Conservation (phyloP, 53 echinoderm and acorn worm species). For the Stichopus horrens region DNA sequence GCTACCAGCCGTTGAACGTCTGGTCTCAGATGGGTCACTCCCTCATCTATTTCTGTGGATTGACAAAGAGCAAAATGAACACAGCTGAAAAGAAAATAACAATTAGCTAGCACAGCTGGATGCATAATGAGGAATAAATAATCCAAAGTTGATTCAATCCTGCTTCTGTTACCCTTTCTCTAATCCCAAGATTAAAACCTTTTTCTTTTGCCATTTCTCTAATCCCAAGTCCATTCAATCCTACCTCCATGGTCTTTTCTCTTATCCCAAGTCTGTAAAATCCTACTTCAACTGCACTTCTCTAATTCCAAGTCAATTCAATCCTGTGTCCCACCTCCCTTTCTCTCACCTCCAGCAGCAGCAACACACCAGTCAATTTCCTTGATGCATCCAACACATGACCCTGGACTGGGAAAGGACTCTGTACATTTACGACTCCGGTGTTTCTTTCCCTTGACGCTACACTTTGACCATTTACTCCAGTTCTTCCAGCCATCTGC, state of each 20-base stretch:
- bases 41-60: conserved; percentile 47
- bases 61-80: not conserved
- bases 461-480: conserved; percentile 56
- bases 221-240: no score
- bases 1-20: conserved; percentile 77
- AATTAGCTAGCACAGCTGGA: not conserved
- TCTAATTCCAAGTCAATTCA: no score
- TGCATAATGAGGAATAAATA: no score
- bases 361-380: conserved; percentile 69
- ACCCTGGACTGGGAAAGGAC: conserved; percentile 48
- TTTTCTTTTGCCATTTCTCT: no score
- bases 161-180: no score
- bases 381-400: conserved; percentile 84
- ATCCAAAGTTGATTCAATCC: no score
- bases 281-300: no score
- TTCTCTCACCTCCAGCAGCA: conserved; percentile 51
- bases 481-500: conserved; percentile 32
- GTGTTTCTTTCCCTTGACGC: conserved; percentile 65
- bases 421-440: conserved; percentile 79
- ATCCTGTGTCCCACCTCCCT: no score
- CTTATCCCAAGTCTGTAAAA: no score
- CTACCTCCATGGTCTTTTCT: no score
- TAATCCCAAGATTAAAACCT: no score
- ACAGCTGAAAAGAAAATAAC: not conserved
- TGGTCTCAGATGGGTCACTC: conserved; percentile 45